These are phyloP conservation scores for human (Homo sapiens) DNA, from an alignment of 2,113 vertebrate genomes.

Conservation along the genomic window DNA sequence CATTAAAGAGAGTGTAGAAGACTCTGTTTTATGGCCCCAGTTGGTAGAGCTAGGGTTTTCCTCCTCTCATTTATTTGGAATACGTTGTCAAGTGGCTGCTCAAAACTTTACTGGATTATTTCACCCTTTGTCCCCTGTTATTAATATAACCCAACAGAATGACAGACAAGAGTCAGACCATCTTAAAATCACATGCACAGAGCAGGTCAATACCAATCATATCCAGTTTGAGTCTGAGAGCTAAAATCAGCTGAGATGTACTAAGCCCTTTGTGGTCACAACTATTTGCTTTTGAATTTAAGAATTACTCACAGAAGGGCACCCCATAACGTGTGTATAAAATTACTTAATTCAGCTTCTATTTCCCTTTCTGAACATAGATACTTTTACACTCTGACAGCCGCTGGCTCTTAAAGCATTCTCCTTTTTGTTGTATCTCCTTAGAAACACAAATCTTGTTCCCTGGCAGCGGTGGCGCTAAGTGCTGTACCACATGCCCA, in stretches of 20 bases:
- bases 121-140: constrained; percentile 64
- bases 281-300: constrained; percentile 80
- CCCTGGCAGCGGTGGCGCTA: constrained; percentile 85
- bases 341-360: constrained; percentile 81
- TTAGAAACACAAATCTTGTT: constrained; percentile 91
- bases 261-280: constrained; percentile 76
- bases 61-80: constrained; percentile 63
- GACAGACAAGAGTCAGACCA: constrained; percentile 70
- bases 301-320: constrained; percentile 75
- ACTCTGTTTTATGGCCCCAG: constrained; percentile 58
- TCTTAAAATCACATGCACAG: constrained; percentile 63
- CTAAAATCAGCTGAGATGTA: constrained; percentile 68
- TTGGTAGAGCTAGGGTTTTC: constrained; percentile 61
- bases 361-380: constrained; percentile 72
- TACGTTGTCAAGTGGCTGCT: constrained; percentile 59
- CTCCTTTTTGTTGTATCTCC: constrained; percentile 89
- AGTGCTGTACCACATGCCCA: constrained; percentile 87
- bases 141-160: constrained; percentile 76
- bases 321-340: constrained; percentile 74
- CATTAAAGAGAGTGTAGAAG: constrained; percentile 62
- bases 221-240: constrained; percentile 74
- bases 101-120: constrained; percentile 30
- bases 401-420: constrained; percentile 83
- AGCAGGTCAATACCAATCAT: constrained; percentile 74
- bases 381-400: constrained; percentile 83